Evolutionary conservation across 2,797 vertebrate species (phyloP).

Genomic region (Ptychadena robeensis): DNA sequence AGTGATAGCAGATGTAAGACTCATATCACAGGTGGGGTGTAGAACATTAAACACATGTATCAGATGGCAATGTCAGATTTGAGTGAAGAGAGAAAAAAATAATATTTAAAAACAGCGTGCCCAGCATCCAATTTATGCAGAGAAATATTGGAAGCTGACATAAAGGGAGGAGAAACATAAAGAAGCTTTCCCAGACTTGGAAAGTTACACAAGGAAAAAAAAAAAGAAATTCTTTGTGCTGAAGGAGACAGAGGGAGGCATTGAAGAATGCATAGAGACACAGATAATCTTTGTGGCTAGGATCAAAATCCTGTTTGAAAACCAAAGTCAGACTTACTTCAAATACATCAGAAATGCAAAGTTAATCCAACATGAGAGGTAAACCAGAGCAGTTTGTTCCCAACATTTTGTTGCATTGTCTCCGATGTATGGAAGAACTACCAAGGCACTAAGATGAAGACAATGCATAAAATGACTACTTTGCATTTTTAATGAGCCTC

Average conservation of each 20-base stretch:
- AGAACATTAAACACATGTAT: conserved; percentile 55
- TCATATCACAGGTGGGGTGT: conserved; percentile 56
- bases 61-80: conserved; percentile 60
- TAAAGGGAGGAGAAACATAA: conserved; percentile 36
- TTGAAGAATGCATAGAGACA: conserved; percentile 36
- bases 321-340: conserved; percentile 41
- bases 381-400: conserved; percentile 26
- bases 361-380: conserved; percentile 44
- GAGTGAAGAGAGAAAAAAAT: conserved; percentile 51
- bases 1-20: conserved; percentile 59
- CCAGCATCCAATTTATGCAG: conserved; percentile 40
- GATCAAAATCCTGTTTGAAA: conserved; percentile 55
- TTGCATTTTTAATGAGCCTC: not conserved
- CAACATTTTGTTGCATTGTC: conserved; percentile 28
- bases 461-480: conserved; percentile 21
- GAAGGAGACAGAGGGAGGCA: conserved; percentile 23
- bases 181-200: conserved; percentile 32
- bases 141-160: conserved; percentile 39
- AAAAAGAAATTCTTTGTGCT: conserved; percentile 39
- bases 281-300: conserved; percentile 43
- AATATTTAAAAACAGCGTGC: conserved; percentile 47
- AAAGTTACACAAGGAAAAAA: conserved; percentile 27
- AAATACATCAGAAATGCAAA: conserved; percentile 42
- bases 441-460: not conserved
- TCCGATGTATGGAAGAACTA: conserved; percentile 6